Base-by-base conservation (phyloP, 1,140 invertebrate species). In the Helicorthomorpha holstii region DNA sequence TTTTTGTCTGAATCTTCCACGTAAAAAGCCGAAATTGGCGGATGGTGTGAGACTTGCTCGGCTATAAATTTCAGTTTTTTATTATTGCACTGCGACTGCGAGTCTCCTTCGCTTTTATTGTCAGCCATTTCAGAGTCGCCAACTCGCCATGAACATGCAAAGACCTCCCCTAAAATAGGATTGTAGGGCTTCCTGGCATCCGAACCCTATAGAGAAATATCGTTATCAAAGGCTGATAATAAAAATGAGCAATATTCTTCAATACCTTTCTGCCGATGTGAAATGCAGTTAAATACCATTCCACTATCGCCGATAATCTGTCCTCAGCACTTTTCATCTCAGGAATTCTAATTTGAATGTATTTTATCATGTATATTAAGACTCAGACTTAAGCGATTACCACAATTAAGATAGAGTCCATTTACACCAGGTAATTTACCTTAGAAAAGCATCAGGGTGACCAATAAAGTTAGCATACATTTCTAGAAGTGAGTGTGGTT, bases 11-110 rank as follows among this genome's bases (percentile, higher is more conserved):
- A 63, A 57, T 66, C 66, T 55, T 69, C 68, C 56, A 68, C 66
- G 58, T 71, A 71, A 58, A 71, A 69, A 21, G 69, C 69, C 55
- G 65, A 66, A 16, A 70, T 67, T 48, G 75, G 75, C 14, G 75
- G 75, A 62, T 77, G 75, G 60, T 77, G 75, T 26, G 70, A 73
- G 14, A 77, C 75, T 61, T 77, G 76, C 58, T 78, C 75, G 27
- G 73, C 75, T 52, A 69, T 62, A 59, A 72, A 77, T 27, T 48
- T 50, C n/a, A 61, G 23, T 26, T 38, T 44, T 2, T 44, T 25
- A 47, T 29, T 19, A 34, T 23, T 14, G 29, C 16, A 42, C 23
- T 34, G 29, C 27, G 19, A 27, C 42, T 54, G 26, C n/a, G 21
- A 44, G n/a, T 43, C 51, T 46, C 53, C 48, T 27, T 53, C 42